These are phyloP conservation scores for Lagodon rhomboides DNA, from an alignment of 2,797 vertebrate genomes.

Conservation along the genomic window DNA sequence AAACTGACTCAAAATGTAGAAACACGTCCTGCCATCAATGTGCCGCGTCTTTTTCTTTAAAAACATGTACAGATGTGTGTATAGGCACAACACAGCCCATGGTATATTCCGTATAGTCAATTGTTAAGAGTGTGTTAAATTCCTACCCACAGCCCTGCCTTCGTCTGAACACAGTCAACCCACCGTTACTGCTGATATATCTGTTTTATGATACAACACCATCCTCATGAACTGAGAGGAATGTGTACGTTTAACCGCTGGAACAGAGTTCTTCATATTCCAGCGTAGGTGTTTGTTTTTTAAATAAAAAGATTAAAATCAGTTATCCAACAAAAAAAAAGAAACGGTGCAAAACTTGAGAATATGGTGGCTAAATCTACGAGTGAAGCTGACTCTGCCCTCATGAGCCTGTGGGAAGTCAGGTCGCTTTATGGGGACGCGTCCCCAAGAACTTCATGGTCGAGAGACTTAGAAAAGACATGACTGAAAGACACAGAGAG, in stretches of 20 bases:
- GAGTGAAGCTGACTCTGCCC: slow-evolving; percentile 64
- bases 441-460: slow-evolving; percentile 14
- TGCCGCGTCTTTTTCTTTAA: slow-evolving; percentile 54
- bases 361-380: slow-evolving; percentile 40
- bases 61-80: slow-evolving; percentile 67
- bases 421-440: slow-evolving; percentile 28
- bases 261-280: slow-evolving; percentile 24
- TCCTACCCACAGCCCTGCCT: slow-evolving; percentile 33
- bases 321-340: slow-evolving; percentile 26
- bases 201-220: slow-evolving; percentile 22
- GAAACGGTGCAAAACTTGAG: slow-evolving; percentile 7
- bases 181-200: slow-evolving; percentile 23
- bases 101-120: slow-evolving; percentile 62
- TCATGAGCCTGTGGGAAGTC: slow-evolving; percentile 44
- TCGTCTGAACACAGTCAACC: slow-evolving; percentile 53
- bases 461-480: slow-evolving; percentile 27
- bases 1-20: slow-evolving; percentile 61
- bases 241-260: slow-evolving; percentile 11
- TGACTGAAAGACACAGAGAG: slow-evolving; percentile 17
- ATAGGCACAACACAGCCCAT: slow-evolving; percentile 63
- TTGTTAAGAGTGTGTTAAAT: slow-evolving; percentile 42
- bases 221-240: slow-evolving; percentile 26
- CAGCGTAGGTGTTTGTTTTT: slow-evolving; percentile 19
- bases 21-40: slow-evolving; percentile 65
- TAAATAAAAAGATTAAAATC: slow-evolving; percentile 63